phyloP scores from a whole-genome alignment of 2,113 vertebrate species.

The Bungarus multicinctus region DNA sequence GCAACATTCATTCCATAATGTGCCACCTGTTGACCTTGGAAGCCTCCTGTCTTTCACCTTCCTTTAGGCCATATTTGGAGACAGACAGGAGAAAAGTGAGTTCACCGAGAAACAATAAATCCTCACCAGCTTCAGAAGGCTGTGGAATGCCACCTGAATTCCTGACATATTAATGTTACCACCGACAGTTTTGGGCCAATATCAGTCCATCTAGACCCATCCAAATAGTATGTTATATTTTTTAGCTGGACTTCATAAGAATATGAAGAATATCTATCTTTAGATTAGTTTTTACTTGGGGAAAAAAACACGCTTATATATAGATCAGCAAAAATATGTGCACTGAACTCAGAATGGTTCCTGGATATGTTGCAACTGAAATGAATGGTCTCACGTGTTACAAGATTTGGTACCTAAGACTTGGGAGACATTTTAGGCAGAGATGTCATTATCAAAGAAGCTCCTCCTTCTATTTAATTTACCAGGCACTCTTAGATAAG shows the following conservation, averaged over 20 bases:
- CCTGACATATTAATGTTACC: slow-evolving; percentile 42
- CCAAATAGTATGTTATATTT: slow-evolving; percentile 57
- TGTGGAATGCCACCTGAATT: slow-evolving; percentile 52
- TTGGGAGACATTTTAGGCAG: not conserved
- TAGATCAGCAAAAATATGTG: not conserved
- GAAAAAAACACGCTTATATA: not conserved
- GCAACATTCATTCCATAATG: not conserved
- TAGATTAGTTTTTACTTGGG: not conserved
- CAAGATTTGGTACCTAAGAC: not conserved
- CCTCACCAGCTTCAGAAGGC: not conserved
- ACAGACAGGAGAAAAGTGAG: slow-evolving; percentile 35
- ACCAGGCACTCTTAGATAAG: not conserved
- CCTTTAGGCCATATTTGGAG: fast-evolving
- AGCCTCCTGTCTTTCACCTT: not conserved
- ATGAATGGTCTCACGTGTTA: not conserved
- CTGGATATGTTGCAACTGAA: not conserved
- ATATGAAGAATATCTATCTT: slow-evolving; percentile 18
- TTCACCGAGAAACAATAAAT: slow-evolving; percentile 33
- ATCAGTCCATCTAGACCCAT: slow-evolving; percentile 44
- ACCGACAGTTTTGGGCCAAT: slow-evolving; percentile 40
- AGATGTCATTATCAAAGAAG: not conserved
- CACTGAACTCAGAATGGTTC: not conserved
- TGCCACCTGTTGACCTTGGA: slow-evolving; percentile 2
- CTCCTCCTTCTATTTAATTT: not conserved
- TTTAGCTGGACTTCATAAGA: slow-evolving; percentile 31